Percentiles rank a stretch among this genome's conserved stretches.
Conservation (phyloP, 2,888 invertebrate genomes). For the Leucophenga montana region DNA sequence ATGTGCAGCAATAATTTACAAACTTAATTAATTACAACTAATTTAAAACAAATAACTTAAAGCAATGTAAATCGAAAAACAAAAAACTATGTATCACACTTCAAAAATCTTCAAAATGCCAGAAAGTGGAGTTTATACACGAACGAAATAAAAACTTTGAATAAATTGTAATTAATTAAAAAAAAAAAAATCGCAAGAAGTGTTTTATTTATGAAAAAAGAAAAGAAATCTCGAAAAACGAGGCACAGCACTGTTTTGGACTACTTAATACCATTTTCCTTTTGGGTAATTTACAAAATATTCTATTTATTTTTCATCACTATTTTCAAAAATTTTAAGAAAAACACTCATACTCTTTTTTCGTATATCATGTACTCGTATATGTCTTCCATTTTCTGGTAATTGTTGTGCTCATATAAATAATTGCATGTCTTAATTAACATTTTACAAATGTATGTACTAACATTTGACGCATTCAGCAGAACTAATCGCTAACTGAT, state of each 20-base stretch:
- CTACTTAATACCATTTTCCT: slow-evolving; percentile 23
- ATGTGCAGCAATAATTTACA: slow-evolving; percentile 16
- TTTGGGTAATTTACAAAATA: slow-evolving; percentile 48
- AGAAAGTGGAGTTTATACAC: slow-evolving; percentile 69
- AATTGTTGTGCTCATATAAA: slow-evolving; percentile 29
- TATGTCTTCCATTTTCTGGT: slow-evolving; percentile 69
- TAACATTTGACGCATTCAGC: no score
- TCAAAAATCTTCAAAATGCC: slow-evolving; percentile 45
- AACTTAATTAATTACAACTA: background rate
- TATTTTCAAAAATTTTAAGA: slow-evolving; percentile 21
- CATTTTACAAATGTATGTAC: background rate
- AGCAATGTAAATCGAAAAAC: slow-evolving; percentile 11
- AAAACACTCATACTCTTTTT: slow-evolving; percentile 33
- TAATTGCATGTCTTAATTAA: slow-evolving; percentile 12
- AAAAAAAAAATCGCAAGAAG: slow-evolving; percentile 51
- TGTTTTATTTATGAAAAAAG: slow-evolving; percentile 47
- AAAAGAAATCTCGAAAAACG: background rate
- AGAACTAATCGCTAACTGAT: no score
- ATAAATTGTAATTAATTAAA: slow-evolving; percentile 26
- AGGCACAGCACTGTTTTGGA: slow-evolving; percentile 41
- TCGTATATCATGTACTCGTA: slow-evolving; percentile 43
- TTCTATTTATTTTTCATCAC: slow-evolving; percentile 4
- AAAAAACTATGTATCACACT: background rate
- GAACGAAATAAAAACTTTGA: slow-evolving; percentile 34
- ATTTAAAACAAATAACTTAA: slow-evolving; percentile 25